Evolutionary conservation across 2,888 invertebrate species (phyloP).

Genomic region (Dicranocentrus wangi): DNA sequence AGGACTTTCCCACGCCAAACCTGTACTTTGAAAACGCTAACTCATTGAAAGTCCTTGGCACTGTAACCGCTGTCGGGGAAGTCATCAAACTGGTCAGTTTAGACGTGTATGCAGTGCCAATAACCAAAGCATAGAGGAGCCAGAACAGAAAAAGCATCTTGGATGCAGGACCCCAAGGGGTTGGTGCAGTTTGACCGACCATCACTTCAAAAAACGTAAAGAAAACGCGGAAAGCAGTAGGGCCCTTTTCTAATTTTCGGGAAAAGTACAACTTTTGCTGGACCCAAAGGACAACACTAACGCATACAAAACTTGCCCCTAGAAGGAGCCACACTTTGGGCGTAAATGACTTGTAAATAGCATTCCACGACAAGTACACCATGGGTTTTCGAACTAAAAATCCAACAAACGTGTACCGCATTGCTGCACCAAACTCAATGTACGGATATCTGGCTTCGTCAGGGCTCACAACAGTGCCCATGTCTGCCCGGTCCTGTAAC

Average conservation of each 20-base stretch:
- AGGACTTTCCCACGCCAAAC: not conserved
- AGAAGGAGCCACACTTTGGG: not conserved
- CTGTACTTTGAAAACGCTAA: not conserved
- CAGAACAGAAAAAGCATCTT: not conserved
- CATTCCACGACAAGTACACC: slow-evolving; percentile 24
- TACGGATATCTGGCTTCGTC: not conserved
- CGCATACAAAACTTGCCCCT: too few relatives aligned
- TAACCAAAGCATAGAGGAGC: slow-evolving; percentile 7
- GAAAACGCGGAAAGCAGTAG: too few relatives aligned
- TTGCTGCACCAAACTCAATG: slow-evolving; percentile 20
- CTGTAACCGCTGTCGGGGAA: not conserved
- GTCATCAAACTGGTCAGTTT: slow-evolving; percentile 16
- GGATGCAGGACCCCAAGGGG: not conserved
- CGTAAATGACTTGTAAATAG: slow-evolving; percentile 30
- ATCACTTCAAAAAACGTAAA: too few relatives aligned
- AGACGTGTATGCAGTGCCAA: slow-evolving; percentile 16
- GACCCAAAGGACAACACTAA: too few relatives aligned
- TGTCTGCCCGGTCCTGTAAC: slow-evolving; percentile 16
- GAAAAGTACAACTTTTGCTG: too few relatives aligned
- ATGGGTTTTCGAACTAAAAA: slow-evolving; percentile 24
- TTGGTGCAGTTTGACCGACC: too few relatives aligned
- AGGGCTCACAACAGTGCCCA: slow-evolving; percentile 13
- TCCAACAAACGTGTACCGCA: slow-evolving; percentile 1
- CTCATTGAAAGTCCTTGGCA: not conserved
- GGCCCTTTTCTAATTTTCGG: too few relatives aligned